Percentiles rank a stretch among this genome's conserved stretches.
Evolutionary conservation across 2,888 invertebrate species (phyloP).

Genomic region (Serrognathus titanus): DNA sequence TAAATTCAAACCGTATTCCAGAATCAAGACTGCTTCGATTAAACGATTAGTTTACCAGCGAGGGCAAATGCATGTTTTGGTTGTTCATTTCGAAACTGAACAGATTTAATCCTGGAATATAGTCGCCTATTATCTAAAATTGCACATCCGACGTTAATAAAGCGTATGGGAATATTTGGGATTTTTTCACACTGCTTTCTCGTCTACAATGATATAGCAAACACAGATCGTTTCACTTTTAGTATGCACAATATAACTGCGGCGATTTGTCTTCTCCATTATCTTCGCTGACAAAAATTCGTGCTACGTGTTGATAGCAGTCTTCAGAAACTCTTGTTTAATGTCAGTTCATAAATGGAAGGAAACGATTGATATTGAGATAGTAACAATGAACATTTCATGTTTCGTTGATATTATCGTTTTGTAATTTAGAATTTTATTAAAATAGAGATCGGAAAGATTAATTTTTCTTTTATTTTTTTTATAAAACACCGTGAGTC

Average conservation of each 20-base stretch:
- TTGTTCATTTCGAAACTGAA: conserved; percentile 1
- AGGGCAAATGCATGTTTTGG: neutral
- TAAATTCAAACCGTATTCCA: conserved; percentile 28
- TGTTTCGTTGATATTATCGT: too few relatives aligned
- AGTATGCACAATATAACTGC: conserved; percentile 16
- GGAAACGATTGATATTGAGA: too few relatives aligned
- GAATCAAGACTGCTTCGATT: conserved; percentile 11
- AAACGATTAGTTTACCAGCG: neutral
- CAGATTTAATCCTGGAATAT: conserved; percentile 16
- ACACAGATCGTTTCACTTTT: conserved; percentile 25
- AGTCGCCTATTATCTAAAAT: conserved; percentile 31
- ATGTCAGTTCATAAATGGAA: too few relatives aligned
- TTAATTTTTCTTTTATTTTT: too few relatives aligned
- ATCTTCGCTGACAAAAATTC: neutral
- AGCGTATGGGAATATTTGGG: conserved; percentile 29
- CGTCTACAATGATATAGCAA: conserved; percentile 16
- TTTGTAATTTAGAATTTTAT: too few relatives aligned
- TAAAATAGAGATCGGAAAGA: too few relatives aligned
- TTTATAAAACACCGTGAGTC: too few relatives aligned
- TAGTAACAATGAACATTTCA: too few relatives aligned
- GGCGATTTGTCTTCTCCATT: conserved; percentile 2
- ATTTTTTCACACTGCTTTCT: conserved; percentile 27
- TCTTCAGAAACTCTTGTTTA: neutral
- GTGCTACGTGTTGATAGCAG: too few relatives aligned
- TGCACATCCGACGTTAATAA: conserved; percentile 33